These are phyloP conservation scores for Dryobota labecula DNA, from an alignment of 2,888 invertebrate species.

Conservation along the genomic window DNA sequence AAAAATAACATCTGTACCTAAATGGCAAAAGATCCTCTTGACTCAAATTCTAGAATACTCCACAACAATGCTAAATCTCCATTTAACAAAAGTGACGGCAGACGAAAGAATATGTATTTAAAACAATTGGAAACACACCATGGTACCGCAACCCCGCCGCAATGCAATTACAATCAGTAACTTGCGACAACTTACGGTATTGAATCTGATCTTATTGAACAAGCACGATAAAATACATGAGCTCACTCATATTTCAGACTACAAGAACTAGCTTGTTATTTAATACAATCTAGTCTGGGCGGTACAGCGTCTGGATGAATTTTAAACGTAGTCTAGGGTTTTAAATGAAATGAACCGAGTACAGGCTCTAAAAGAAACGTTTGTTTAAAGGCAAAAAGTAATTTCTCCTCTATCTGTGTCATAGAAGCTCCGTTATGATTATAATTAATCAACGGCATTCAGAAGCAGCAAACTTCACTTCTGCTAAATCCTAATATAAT, in stretches of 20 bases:
- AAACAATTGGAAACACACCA: background rate
- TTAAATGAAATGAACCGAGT: background rate
- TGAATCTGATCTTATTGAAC: constrained; percentile 39
- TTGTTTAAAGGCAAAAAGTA: background rate
- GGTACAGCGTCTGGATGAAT: background rate
- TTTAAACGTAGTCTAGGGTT: background rate
- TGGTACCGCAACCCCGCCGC: constrained; percentile 5
- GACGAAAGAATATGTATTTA: background rate
- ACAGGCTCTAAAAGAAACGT: background rate
- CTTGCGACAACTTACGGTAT: constrained; percentile 30
- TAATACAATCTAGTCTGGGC: constrained; percentile 11
- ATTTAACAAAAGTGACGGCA: background rate
- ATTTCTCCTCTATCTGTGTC: background rate
- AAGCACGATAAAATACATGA: constrained; percentile 39
- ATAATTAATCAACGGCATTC: background rate
- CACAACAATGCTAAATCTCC: background rate
- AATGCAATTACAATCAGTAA: constrained; percentile 41
- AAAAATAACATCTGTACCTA: background rate
- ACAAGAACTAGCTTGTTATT: constrained; percentile 12
- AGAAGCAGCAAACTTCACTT: background rate
- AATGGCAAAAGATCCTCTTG: background rate
- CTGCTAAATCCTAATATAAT: background rate
- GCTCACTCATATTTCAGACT: constrained; percentile 25
- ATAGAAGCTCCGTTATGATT: background rate
- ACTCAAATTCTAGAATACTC: background rate